These are phyloP conservation scores for Heliconius nattereri DNA, from an alignment of 1,140 invertebrate species.

Conservation along the genomic window DNA sequence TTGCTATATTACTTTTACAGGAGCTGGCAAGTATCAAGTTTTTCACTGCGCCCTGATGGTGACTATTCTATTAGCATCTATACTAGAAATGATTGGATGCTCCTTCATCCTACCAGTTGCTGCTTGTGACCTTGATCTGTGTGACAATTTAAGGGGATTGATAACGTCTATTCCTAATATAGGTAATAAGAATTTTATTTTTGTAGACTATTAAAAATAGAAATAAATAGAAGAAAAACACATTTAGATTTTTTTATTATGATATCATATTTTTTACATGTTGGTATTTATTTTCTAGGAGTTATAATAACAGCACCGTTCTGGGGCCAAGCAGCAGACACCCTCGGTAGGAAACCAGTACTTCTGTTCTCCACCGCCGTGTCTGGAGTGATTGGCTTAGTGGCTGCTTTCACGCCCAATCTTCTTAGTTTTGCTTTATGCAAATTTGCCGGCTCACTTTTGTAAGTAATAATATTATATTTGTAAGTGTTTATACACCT, in stretches of 20 bases:
- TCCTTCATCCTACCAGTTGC: constrained; percentile 65
- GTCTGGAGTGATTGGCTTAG: constrained; percentile 51
- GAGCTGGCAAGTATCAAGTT: constrained; percentile 63
- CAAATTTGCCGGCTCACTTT: constrained; percentile 62
- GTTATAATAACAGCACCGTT: constrained; percentile 67
- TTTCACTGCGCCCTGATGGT: constrained; percentile 62
- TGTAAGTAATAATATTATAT: constrained; percentile 54
- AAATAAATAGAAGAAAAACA: too few relatives aligned
- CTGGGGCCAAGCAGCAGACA: constrained; percentile 64
- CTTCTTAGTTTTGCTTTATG: constrained; percentile 55
- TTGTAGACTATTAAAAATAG: too few relatives aligned
- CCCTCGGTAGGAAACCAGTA: constrained; percentile 60
- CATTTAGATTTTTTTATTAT: too few relatives aligned
- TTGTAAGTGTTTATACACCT: too few relatives aligned
- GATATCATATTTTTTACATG: too few relatives aligned
- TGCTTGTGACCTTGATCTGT: constrained; percentile 60
- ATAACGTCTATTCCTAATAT: constrained; percentile 67
- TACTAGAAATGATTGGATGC: constrained; percentile 65
- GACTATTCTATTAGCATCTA: constrained; percentile 45
- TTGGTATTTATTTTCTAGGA: constrained; percentile 46
- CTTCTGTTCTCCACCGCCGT: constrained; percentile 50
- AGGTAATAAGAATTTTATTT: constrained; percentile 44
- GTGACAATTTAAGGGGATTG: constrained; percentile 58
- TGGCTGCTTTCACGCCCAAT: constrained; percentile 61
- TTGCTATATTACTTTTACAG: constrained; percentile 48